Conservation (phyloP, 2,113 vertebrate species). For the Lepidothrix coronata region DNA sequence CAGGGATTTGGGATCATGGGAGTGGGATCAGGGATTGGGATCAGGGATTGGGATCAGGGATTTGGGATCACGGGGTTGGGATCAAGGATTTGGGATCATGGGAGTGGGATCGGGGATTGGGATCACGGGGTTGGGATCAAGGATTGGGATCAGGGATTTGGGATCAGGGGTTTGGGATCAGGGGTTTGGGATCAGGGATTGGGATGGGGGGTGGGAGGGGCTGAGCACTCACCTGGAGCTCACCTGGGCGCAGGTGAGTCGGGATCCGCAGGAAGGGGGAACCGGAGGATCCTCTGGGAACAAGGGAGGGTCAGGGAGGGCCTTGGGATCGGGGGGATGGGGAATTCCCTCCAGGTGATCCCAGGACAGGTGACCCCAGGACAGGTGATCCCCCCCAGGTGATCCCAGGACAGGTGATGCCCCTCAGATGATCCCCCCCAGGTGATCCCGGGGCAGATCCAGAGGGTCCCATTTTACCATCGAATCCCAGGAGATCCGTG, state of each 20-base stretch:
- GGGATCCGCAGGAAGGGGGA: not conserved
- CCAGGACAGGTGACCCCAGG: too few relatives aligned
- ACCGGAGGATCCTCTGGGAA: not conserved
- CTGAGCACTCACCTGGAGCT: not conserved
- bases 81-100: too few relatives aligned
- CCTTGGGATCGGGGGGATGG: not conserved
- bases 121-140: too few relatives aligned
- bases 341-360: too few relatives aligned
- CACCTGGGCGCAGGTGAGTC: not conserved
- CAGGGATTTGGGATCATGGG: too few relatives aligned
- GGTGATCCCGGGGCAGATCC: not conserved
- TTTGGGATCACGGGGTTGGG: too few relatives aligned
- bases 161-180: too few relatives aligned
- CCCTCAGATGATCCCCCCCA: not conserved
- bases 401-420: not conserved
- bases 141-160: too few relatives aligned
- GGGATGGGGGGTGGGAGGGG: not conserved
- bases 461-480: not conserved
- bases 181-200: too few relatives aligned
- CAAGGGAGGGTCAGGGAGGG: not conserved
- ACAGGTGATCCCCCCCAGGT: not conserved
- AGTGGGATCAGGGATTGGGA: too few relatives aligned
- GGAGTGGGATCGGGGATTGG: too few relatives aligned
- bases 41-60: too few relatives aligned
- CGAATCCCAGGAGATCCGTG: not conserved